These are phyloP conservation scores for Carcinoscorpius rotundicauda DNA, from an alignment of 1,140 invertebrate species.

Conservation along the genomic window DNA sequence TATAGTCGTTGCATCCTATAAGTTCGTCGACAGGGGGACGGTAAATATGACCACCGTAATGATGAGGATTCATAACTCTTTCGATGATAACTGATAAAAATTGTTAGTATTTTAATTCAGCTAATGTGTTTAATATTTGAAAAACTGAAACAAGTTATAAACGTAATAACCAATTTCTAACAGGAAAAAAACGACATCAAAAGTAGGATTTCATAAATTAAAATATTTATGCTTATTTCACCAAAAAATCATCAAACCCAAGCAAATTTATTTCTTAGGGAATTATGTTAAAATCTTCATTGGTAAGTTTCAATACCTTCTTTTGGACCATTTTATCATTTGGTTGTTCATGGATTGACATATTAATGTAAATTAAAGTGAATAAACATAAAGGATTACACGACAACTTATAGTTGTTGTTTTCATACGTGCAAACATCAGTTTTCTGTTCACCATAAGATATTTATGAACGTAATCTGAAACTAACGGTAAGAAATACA, in stretches of 20 bases:
- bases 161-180: neutral
- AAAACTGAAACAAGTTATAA: neutral
- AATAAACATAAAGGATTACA: too few species aligned
- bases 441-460: too few species aligned
- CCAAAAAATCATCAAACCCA: too few species aligned
- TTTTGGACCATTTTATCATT: too few species aligned
- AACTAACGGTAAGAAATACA: neutral
- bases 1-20: slow-evolving; percentile 40
- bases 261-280: too few species aligned
- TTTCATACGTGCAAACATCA: too few species aligned
- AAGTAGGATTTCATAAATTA: neutral
- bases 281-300: too few species aligned
- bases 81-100: slow-evolving; percentile 35
- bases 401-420: too few species aligned
- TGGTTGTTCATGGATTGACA: too few species aligned
- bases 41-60: slow-evolving; percentile 31
- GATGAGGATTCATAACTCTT: slow-evolving; percentile 31
- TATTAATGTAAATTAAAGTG: too few species aligned
- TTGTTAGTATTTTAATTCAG: slow-evolving; percentile 3
- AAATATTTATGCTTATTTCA: too few species aligned
- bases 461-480: neutral
- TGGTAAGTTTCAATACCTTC: too few species aligned
- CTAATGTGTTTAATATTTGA: neutral
- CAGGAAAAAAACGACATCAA: neutral
- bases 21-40: slow-evolving; percentile 43